Conservation (phyloP, 2,797 vertebrate species). For the Staurois parvus region DNA sequence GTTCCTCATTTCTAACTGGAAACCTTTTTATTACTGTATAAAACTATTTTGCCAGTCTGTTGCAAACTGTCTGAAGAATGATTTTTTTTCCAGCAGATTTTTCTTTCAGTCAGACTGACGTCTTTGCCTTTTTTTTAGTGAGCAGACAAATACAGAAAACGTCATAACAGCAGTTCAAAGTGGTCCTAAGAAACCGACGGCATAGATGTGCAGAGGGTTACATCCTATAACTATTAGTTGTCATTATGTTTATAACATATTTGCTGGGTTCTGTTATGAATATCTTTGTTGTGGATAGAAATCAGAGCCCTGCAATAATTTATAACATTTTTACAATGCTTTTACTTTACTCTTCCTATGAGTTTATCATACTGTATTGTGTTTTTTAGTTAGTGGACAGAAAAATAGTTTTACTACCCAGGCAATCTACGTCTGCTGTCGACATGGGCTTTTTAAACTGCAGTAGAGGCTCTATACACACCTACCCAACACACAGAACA, state of each 20-base stretch:
- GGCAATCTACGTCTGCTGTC: too few relatives aligned
- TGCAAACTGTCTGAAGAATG: not conserved
- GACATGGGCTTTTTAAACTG: too few relatives aligned
- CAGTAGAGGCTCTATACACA: too few relatives aligned
- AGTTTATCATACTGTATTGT: not conserved
- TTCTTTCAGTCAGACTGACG: not conserved
- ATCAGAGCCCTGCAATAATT: not conserved
- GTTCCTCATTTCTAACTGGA: slow-evolving; percentile 3
- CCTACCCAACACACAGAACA: too few relatives aligned
- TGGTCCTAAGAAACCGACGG: not conserved
- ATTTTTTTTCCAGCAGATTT: not conserved
- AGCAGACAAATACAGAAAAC: not conserved
- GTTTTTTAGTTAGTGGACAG: too few relatives aligned
- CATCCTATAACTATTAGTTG: not conserved
- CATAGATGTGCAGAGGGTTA: not conserved
- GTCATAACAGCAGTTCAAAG: not conserved
- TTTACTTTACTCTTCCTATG: too few relatives aligned
- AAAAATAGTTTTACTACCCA: too few relatives aligned
- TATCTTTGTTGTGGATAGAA: not conserved
- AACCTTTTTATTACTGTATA: not conserved
- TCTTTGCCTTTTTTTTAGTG: not conserved
- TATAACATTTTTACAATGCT: not conserved
- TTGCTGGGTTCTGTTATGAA: too few relatives aligned
- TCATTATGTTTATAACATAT: not conserved
- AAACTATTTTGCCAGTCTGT: not conserved